Conservation (phyloP, 2,888 invertebrate genomes). For the Lamproptera curius region DNA sequence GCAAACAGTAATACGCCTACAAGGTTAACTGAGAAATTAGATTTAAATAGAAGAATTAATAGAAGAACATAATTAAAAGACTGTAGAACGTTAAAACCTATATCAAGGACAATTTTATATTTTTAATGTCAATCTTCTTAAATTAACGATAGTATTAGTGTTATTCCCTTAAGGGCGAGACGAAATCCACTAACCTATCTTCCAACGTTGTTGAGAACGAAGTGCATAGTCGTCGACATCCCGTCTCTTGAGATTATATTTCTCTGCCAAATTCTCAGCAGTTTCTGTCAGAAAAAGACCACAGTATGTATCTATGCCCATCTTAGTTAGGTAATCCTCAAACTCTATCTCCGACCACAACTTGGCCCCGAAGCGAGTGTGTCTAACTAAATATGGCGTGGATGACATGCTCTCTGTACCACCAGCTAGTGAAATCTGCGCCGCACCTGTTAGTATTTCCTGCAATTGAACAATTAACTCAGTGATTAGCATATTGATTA, state of each 20-base stretch:
- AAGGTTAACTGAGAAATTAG: too few relatives aligned
- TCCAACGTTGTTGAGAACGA: constrained; percentile 92
- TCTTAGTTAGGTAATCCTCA: constrained; percentile 86
- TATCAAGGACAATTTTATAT: too few relatives aligned
- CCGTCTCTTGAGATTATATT: constrained; percentile 86
- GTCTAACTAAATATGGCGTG: constrained; percentile 89
- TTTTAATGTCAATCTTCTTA: not conserved
- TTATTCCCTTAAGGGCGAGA: too few relatives aligned
- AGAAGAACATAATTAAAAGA: too few relatives aligned
- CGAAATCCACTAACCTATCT: constrained; percentile 86
- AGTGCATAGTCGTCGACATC: constrained; percentile 92
- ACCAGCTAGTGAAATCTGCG: constrained; percentile 91
- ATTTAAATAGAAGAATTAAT: too few relatives aligned
- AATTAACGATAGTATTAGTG: too few relatives aligned
- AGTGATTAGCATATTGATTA: too few relatives aligned
- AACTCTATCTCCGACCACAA: constrained; percentile 86
- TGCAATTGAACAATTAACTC: constrained; percentile 56
- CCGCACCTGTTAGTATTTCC: constrained; percentile 91
- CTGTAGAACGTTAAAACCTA: too few relatives aligned
- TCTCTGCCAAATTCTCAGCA: constrained; percentile 93
- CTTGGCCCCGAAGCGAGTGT: constrained; percentile 90
- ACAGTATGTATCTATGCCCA: constrained; percentile 90
- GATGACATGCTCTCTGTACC: constrained; percentile 98
- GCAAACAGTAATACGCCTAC: too few relatives aligned
- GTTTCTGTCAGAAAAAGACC: constrained; percentile 97